Percentiles rank a stretch among this genome's conserved stretches.
Evolutionary conservation across 1,140 invertebrate species (phyloP).

Genomic region (Apis cerana): DNA sequence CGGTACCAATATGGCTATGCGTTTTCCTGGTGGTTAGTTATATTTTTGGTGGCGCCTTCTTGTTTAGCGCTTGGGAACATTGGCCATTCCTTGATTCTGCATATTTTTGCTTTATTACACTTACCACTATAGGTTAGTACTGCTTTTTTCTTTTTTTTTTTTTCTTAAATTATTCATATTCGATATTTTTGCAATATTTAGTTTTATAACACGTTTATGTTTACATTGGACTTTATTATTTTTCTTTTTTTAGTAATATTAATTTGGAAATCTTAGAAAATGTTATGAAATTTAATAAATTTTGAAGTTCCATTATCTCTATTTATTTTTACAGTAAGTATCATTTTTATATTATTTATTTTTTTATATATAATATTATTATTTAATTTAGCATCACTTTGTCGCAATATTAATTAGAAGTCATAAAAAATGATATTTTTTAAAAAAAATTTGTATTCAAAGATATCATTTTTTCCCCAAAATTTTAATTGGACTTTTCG

Average conservation of each 20-base stretch:
- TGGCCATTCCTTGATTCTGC: constrained; percentile 95
- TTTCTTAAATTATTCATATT: neutral
- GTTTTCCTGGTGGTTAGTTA: constrained; percentile 94
- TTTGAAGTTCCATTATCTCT: neutral
- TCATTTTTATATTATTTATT: too few relatives aligned
- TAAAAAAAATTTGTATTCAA: too few relatives aligned
- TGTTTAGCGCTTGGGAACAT: constrained; percentile 93
- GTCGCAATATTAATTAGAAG: too few relatives aligned
- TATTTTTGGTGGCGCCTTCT: constrained; percentile 92
- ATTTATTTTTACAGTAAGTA: too few relatives aligned
- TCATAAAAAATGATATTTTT: too few relatives aligned
- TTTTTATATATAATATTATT: too few relatives aligned
- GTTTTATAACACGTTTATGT: neutral
- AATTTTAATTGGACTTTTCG: neutral
- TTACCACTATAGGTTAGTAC: constrained; percentile 91
- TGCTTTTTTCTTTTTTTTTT: too few relatives aligned
- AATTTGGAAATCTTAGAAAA: neutral
- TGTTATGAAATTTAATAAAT: neutral
- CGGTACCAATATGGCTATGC: constrained; percentile 95
- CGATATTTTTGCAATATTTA: neutral
- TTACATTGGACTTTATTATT: too few relatives aligned
- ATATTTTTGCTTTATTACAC: constrained; percentile 97
- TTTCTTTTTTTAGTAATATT: too few relatives aligned
- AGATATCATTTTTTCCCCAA: neutral
- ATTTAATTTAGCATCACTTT: too few relatives aligned